Evolutionary conservation across 2,113 vertebrate genomes (phyloP).

Genomic region (crab-eating macaque (Macaca fascicularis)): T2T-MFA8v1.1 NC_088381.1:34804001-34804500

Average conservation of each 20-base stretch:
- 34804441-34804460: not conserved
- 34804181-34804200: not conserved
- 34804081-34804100: not conserved
- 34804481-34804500: not conserved
- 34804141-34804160: not conserved
- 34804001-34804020: not conserved
- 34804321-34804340: not conserved
- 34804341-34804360: conserved; percentile 39
- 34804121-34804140: not conserved
- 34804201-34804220: not conserved
- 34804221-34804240: not conserved
- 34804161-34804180: not conserved
- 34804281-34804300: not conserved
- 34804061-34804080: not conserved
- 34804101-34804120: not conserved
- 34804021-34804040: not conserved
- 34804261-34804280: not conserved
- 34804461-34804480: not conserved
- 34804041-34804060: not conserved
- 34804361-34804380: conserved; percentile 37
- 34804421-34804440: not conserved
- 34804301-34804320: not conserved
- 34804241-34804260: not conserved
- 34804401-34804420: not conserved
- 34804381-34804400: conserved; percentile 49